These are phyloP conservation scores for Tachuris rubrigastra DNA, from an alignment of 2,113 vertebrate species.

Conservation along the genomic window DNA sequence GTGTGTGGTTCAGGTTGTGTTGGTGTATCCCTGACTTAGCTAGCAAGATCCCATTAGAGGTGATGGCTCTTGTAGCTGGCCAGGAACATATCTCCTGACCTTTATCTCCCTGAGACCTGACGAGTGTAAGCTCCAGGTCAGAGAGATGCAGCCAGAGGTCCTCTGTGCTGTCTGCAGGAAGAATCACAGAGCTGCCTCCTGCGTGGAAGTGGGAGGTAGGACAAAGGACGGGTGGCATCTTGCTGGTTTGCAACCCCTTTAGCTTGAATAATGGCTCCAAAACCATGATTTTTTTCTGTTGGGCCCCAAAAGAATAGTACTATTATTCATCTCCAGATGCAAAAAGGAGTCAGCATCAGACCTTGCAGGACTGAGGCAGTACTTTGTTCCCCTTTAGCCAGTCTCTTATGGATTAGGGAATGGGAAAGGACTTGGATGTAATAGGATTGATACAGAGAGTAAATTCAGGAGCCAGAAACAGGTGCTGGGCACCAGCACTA, in stretches of 20 bases:
- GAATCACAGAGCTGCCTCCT: not conserved
- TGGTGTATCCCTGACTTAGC: not conserved
- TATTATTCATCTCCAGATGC: not conserved
- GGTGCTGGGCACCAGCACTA: not conserved
- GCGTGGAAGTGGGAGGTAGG: not conserved
- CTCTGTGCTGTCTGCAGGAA: not conserved
- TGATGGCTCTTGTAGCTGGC: not conserved
- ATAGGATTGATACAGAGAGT: not conserved
- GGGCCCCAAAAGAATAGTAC: not conserved
- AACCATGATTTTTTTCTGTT: not conserved
- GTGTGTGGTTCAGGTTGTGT: not conserved
- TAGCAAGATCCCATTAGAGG: not conserved
- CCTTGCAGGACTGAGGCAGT: not conserved
- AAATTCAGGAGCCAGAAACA: not conserved
- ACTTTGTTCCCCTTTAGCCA: not conserved
- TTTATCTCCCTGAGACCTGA: not conserved
- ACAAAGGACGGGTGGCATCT: not conserved
- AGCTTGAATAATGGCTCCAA: not conserved
- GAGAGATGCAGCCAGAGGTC: not conserved
- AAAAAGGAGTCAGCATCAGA: not conserved
- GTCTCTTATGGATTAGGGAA: accelerated
- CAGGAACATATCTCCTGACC: not conserved
- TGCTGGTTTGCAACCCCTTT: not conserved
- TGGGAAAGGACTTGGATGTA: not conserved
- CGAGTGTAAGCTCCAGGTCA: not conserved